These are phyloP conservation scores for Tachina lurida DNA, from an alignment of 2,888 invertebrate genomes.

Conservation along the genomic window DNA sequence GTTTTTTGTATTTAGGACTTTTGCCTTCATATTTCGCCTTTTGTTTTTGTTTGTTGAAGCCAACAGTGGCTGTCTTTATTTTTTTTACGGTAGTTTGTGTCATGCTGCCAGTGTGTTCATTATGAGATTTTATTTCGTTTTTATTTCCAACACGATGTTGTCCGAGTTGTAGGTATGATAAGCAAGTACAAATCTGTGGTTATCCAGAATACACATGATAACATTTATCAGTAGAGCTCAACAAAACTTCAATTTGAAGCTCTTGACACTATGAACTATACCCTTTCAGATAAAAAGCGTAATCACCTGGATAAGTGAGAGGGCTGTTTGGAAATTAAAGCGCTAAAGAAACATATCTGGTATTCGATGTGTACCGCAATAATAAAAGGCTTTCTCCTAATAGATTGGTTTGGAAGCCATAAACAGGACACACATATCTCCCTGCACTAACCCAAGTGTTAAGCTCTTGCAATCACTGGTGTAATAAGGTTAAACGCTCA, in stretches of 20 bases:
- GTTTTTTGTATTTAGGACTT: neutral
- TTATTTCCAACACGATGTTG: neutral
- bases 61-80: neutral
- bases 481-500: no score
- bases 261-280: neutral
- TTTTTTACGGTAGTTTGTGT: neutral
- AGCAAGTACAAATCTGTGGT: neutral
- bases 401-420: no score
- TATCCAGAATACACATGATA: neutral
- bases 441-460: no score
- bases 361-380: no score
- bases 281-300: no score
- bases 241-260: neutral
- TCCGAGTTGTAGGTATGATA: neutral
- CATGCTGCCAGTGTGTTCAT: slow-evolving; percentile 18
- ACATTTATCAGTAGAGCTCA: no score
- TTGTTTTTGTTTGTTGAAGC: slow-evolving; percentile 3
- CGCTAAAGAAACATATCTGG: no score
- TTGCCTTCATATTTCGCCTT: slow-evolving; percentile 19
- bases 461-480: no score
- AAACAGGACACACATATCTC: no score
- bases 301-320: no score
- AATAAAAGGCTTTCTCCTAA: no score
- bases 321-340: no score
- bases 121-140: slow-evolving; percentile 8